phyloP scores from a whole-genome alignment of 2,113 vertebrate species.

The Tyrannus savana region DNA sequence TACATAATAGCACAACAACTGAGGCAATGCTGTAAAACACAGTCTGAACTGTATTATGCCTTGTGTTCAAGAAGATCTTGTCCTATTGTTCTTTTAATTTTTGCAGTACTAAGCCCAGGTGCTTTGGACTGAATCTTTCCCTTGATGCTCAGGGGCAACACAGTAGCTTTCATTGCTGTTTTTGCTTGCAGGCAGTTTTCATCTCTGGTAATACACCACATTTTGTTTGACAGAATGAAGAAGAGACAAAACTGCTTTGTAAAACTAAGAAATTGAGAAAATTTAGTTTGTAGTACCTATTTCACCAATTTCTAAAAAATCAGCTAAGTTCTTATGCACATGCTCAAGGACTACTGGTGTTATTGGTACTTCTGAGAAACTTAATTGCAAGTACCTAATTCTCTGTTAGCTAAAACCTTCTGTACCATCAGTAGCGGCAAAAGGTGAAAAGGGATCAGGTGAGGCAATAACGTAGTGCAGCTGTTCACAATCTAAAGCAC shows the following conservation, averaged over 20 bases:
- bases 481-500: neutral
- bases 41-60: neutral
- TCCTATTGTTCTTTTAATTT: neutral
- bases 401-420: neutral
- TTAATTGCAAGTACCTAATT: neutral
- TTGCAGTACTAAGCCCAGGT: neutral
- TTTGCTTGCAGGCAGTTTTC: slow-evolving; percentile 4
- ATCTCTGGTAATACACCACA: neutral
- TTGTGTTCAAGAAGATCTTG: neutral
- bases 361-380: neutral
- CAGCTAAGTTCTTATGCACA: neutral
- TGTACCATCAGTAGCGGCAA: neutral
- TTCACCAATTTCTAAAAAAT: neutral
- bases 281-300: neutral
- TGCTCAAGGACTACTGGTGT: neutral
- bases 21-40: neutral
- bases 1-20: neutral
- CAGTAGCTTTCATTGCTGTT: neutral
- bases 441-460: neutral
- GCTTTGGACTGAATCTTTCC: neutral
- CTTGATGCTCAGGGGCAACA: neutral
- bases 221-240: slow-evolving; percentile 19
- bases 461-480: neutral
- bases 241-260: neutral
- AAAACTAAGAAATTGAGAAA: neutral